Evolutionary conservation across 1,140 invertebrate species (phyloP).

Genomic region (Drosophila navojoa): DNA sequence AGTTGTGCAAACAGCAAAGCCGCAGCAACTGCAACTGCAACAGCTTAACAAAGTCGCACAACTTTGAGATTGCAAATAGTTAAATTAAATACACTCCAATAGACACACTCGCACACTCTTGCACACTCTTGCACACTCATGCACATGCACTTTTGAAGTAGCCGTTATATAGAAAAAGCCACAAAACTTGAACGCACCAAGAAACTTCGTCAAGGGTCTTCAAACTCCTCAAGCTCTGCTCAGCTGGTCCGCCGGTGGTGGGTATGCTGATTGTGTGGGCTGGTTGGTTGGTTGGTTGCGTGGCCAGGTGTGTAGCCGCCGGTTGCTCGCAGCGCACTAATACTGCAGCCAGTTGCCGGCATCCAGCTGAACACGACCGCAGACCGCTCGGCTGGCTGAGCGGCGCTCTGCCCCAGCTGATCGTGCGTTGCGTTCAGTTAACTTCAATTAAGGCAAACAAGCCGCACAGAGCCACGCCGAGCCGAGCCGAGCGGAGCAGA

Average conservation of each 20-base stretch:
- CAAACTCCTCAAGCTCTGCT: slow-evolving; percentile 10
- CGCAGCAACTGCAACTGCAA: slow-evolving; percentile 43
- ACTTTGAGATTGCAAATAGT: slow-evolving; percentile 29
- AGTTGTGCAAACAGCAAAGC: slow-evolving; percentile 55
- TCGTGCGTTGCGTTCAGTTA: slow-evolving; percentile 28
- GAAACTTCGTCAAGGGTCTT: slow-evolving; percentile 35
- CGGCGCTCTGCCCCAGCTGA: slow-evolving; percentile 26
- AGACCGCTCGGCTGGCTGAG: slow-evolving; percentile 25
- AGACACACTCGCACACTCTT: slow-evolving; percentile 1
- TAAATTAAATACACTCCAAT: slow-evolving; percentile 32
- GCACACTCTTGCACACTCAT: slow-evolving; percentile 4
- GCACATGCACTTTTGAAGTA: slow-evolving; percentile 16
- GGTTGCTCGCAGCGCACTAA: slow-evolving; percentile 75
- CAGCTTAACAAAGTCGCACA: slow-evolving; percentile 33
- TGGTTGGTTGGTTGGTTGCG: slow-evolving; percentile 21
- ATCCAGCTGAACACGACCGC: slow-evolving; percentile 56
- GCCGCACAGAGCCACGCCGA: slow-evolving; percentile 3
- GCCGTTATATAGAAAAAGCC: not conserved
- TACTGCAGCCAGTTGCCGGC: slow-evolving; percentile 33
- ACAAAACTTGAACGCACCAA: slow-evolving; percentile 46
- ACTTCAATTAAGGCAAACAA: slow-evolving; percentile 55
- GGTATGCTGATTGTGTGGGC: not conserved
- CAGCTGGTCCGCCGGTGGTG: not conserved
- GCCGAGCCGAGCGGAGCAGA: slow-evolving; percentile 1
- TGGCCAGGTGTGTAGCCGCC: slow-evolving; percentile 71